Evolutionary conservation across 2,113 vertebrate genomes (phyloP).

Genomic region (Oreochromis niloticus): DNA sequence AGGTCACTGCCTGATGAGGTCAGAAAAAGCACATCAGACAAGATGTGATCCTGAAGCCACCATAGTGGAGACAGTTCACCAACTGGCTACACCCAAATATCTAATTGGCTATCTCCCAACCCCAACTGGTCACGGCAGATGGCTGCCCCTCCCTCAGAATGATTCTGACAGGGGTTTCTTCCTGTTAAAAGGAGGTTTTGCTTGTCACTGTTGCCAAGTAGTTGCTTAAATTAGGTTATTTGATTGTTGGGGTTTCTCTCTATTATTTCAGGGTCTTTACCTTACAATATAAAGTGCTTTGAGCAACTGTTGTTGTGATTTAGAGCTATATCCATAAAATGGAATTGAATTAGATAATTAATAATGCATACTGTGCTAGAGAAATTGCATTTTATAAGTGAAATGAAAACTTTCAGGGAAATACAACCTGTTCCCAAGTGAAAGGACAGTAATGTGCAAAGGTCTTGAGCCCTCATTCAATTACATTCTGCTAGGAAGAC

Average conservation of each 20-base stretch:
- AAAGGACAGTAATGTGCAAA: background rate
- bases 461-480: background rate
- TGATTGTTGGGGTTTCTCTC: background rate
- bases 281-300: background rate
- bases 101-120: background rate
- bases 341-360: background rate
- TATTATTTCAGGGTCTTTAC: background rate
- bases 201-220: background rate
- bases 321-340: background rate
- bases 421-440: background rate
- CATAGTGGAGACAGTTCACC: background rate
- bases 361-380: background rate
- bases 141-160: background rate
- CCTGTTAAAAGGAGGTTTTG: background rate
- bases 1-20: background rate
- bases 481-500: background rate
- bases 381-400: background rate
- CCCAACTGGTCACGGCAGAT: background rate
- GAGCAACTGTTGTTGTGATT: background rate
- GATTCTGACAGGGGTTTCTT: background rate
- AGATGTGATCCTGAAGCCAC: background rate
- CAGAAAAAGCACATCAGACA: background rate
- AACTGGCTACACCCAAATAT: background rate
- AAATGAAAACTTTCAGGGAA: background rate
- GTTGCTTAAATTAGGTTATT: background rate